Base-by-base conservation (phyloP, 2,888 invertebrate genomes). In the Dicroscelio sp. region DNA sequence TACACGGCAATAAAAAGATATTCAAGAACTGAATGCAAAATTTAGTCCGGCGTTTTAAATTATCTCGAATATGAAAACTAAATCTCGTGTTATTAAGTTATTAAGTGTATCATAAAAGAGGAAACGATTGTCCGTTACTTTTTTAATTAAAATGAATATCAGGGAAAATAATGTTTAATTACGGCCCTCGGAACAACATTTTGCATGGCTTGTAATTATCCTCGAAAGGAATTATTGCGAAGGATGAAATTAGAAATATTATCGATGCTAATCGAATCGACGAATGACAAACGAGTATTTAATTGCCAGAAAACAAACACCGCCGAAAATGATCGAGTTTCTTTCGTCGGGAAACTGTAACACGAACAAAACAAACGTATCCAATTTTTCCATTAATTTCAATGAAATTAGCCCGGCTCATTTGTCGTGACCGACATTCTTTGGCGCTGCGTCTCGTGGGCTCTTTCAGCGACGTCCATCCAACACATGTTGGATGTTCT, bases 401-500 rank as follows among this genome's bases (percentile, higher is more conserved):
- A 52, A 43, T 63, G 43, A 88, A 83, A 78, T 83, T 83, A 63
- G 71, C 31, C 52, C 0, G 14, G 30, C 35, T 78, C n/a, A 71
- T 88, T 88, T 76, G 83, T 63, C 76, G 78, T 52, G 63, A 31
- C 23, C 23, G 31, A 58, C 73, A 63, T 84, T 84, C 63, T 84
- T 87, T 87, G 35, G 14, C 25, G 25, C 23, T 20, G 31, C 35
- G 23, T 76, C 69, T 84, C 20, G 35, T 52, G 23, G n/a, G 85
- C 60, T 78, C 82, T 83, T 67, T 78, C 85, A 75, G 65, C 75
- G 31, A 83, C 38, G 83, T 83, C 33, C 60, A 63, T 91, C 86
- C 67, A 84, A 87, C 91, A 91, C 84, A 88, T 91, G 91, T 86
- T 89, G 52, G 86, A 84, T 60, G 84, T 80, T 79, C 80, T 89